These are phyloP conservation scores for Drosophila seguyi DNA, from an alignment of 1,140 invertebrate genomes.

Conservation along the genomic window DNA sequence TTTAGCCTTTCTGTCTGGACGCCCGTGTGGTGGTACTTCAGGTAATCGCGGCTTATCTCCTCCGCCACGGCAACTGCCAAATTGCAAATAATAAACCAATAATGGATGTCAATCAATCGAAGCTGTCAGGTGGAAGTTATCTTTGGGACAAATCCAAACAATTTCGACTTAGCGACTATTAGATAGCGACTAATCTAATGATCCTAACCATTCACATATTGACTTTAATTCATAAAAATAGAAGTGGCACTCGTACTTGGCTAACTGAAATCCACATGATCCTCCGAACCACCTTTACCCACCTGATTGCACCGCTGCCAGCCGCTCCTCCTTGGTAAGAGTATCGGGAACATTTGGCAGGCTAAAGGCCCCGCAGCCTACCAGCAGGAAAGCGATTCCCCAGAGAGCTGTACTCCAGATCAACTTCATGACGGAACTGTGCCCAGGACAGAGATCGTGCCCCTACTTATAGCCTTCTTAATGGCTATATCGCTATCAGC, in stretches of 20 bases:
- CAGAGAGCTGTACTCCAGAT: conserved; percentile 45
- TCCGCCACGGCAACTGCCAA: conserved; percentile 56
- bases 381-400: conserved; percentile 29
- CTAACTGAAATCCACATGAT: neutral
- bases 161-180: conserved; percentile 4
- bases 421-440: conserved; percentile 55
- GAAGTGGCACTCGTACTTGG: neutral
- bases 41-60: conserved; percentile 67
- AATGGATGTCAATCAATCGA: conserved; percentile 34
- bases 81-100: conserved; percentile 4
- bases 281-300: neutral
- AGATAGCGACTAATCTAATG: too few species aligned
- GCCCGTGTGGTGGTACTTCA: conserved; percentile 62
- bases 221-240: conserved; percentile 7
- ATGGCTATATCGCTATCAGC: conserved; percentile 28
- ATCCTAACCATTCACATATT: conserved; percentile 4
- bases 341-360: conserved; percentile 26
- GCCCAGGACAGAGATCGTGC: neutral
- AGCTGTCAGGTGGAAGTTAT: conserved; percentile 24
- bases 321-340: conserved; percentile 36
- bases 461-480: conserved; percentile 55
- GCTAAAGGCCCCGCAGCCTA: conserved; percentile 19
- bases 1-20: conserved; percentile 39
- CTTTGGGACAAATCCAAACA: neutral
- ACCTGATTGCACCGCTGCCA: conserved; percentile 48